Evolutionary conservation across 2,888 invertebrate genomes (phyloP).

Genomic region (Slavum lentiscoides): DNA sequence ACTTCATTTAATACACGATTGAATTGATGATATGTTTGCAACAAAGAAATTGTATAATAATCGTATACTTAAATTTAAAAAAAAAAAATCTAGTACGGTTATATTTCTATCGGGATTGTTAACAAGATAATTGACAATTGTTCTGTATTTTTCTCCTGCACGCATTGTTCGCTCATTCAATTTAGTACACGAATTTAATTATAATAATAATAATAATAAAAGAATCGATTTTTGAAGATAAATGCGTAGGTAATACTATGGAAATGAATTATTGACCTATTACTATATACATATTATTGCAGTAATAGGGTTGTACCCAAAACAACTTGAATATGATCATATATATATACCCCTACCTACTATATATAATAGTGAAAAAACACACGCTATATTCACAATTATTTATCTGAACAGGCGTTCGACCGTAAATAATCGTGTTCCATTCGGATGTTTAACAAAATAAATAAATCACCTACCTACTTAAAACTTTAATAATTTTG

Average conservation of each 20-base stretch:
- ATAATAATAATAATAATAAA: not conserved
- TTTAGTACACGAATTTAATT: not conserved
- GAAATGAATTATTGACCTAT: not conserved
- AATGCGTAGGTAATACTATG: not conserved
- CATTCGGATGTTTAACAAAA: slow-evolving; percentile 13
- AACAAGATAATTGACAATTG: slow-evolving; percentile 14
- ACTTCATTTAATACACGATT: no score
- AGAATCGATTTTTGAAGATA: slow-evolving; percentile 10
- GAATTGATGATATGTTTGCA: not conserved
- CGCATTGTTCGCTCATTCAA: slow-evolving; percentile 3
- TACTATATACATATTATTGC: not conserved
- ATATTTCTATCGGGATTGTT: not conserved
- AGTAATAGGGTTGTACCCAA: not conserved
- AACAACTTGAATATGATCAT: not conserved
- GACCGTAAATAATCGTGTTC: slow-evolving; percentile 10
- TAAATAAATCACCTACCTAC: not conserved
- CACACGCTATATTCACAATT: not conserved
- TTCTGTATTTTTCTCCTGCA: not conserved
- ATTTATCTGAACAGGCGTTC: not conserved
- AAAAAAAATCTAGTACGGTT: not conserved
- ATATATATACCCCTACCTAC: no score
- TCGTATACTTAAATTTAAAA: not conserved
- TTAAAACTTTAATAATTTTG: not conserved
- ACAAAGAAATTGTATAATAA: not conserved
- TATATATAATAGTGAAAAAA: no score